A percentile compares a stretch with the other conserved stretches of the same genome.
Conservation (phyloP, 2,888 invertebrate genomes). For the Scaptomyza polygonia region DNA sequence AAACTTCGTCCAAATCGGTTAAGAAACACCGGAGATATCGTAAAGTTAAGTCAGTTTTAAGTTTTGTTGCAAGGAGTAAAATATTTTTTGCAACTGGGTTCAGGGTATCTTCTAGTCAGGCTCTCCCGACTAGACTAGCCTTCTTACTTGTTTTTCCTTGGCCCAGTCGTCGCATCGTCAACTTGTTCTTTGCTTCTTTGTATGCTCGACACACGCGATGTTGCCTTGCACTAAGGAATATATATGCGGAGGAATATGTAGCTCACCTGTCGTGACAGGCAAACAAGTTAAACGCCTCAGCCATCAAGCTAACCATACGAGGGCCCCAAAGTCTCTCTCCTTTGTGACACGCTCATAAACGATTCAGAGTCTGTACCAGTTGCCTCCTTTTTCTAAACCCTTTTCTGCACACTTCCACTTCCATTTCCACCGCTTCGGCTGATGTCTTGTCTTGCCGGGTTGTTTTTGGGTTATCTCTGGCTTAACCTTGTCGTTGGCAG, state of each 20-base stretch:
- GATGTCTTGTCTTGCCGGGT: not conserved
- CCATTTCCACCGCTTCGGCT: not conserved
- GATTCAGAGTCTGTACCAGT: slow-evolving; percentile 57
- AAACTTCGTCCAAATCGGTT: no score
- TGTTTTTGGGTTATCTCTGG: slow-evolving; percentile 20
- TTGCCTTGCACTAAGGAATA: slow-evolving; percentile 47
- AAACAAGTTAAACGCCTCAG: slow-evolving; percentile 51
- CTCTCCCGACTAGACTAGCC: no score
- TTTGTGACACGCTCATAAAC: slow-evolving; percentile 48
- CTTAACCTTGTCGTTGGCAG: slow-evolving; percentile 71
- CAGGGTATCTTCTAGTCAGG: no score
- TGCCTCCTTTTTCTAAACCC: slow-evolving; percentile 19
- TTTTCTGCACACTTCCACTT: not conserved
- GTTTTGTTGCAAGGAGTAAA: no score
- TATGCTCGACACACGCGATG: slow-evolving; percentile 63
- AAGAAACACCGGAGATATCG: no score
- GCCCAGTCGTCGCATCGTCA: slow-evolving; percentile 18
- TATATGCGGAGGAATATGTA: slow-evolving; percentile 48
- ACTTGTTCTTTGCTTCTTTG: slow-evolving; percentile 34
- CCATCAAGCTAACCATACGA: slow-evolving; percentile 56
- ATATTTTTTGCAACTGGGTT: no score
- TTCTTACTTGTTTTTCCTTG: not conserved
- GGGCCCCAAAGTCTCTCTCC: slow-evolving; percentile 1
- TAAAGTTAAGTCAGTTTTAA: no score
- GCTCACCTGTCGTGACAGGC: slow-evolving; percentile 68